Conservation (phyloP, 2,113 vertebrate genomes). For the Calypte anna region DNA sequence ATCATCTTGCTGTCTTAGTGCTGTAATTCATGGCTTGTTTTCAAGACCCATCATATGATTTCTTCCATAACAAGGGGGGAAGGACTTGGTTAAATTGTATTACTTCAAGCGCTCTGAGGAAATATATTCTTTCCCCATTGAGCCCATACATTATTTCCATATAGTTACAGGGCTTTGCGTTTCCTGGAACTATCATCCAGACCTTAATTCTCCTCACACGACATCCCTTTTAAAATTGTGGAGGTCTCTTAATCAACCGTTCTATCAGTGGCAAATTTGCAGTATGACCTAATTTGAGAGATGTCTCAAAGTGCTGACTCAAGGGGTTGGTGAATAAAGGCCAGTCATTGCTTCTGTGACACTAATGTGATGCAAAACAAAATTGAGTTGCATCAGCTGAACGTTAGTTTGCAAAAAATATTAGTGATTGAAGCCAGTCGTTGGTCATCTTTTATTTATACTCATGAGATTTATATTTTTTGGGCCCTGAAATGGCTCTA, state of each 20-base stretch:
- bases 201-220: slow-evolving; percentile 78
- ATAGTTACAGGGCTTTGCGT: slow-evolving; percentile 66
- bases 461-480: slow-evolving; percentile 57
- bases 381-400: slow-evolving; percentile 80
- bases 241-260: slow-evolving; percentile 84
- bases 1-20: background rate
- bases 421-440: slow-evolving; percentile 75
- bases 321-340: slow-evolving; percentile 81
- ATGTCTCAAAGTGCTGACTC: slow-evolving; percentile 84
- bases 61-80: slow-evolving; percentile 35
- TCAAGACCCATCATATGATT: slow-evolving; percentile 42
- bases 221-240: slow-evolving; percentile 77
- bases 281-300: slow-evolving; percentile 83
- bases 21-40: slow-evolving; percentile 69
- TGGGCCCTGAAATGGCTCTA: background rate
- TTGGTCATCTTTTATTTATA: slow-evolving; percentile 81
- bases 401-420: slow-evolving; percentile 81
- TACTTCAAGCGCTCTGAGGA: slow-evolving; percentile 66
- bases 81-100: slow-evolving; percentile 75
- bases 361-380: slow-evolving; percentile 81
- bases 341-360: slow-evolving; percentile 74
- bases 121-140: slow-evolving; percentile 64
- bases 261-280: slow-evolving; percentile 80
- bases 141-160: slow-evolving; percentile 75
- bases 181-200: slow-evolving; percentile 80